Evolutionary conservation across 1,140 invertebrate genomes (phyloP).

Genomic region (Apocrypta bakeri): DNA sequence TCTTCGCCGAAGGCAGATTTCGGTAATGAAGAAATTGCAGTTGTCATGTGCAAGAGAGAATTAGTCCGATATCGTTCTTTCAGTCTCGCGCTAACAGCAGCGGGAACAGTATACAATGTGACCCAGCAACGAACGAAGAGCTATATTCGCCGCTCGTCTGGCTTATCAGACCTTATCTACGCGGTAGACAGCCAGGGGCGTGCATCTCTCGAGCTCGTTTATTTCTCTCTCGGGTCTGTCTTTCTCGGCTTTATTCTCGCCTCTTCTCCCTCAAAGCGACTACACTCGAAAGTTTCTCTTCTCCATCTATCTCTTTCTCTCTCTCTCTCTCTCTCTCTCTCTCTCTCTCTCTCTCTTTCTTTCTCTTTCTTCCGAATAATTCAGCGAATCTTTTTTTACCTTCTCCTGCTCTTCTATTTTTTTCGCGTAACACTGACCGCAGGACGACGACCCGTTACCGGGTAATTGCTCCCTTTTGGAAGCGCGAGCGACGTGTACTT

Average conservation of each 20-base stretch:
- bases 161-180: background rate
- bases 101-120: background rate
- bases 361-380: too few species aligned
- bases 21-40: background rate
- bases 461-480: constrained; percentile 12
- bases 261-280: background rate
- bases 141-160: background rate
- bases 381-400: background rate
- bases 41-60: background rate
- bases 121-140: background rate
- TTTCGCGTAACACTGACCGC: constrained; percentile 20
- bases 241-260: background rate
- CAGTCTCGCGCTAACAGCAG: background rate
- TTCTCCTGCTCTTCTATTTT: background rate
- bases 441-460: background rate
- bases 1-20: background rate
- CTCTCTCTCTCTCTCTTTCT: too few species aligned
- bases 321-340: too few species aligned
- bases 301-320: too few species aligned
- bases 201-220: background rate
- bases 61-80: background rate
- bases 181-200: background rate
- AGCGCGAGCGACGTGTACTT: background rate
- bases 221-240: background rate
- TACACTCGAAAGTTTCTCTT: too few species aligned